Evolutionary conservation across 2,888 invertebrate species (phyloP).

Genomic region (Hypsopygia costalis): DNA sequence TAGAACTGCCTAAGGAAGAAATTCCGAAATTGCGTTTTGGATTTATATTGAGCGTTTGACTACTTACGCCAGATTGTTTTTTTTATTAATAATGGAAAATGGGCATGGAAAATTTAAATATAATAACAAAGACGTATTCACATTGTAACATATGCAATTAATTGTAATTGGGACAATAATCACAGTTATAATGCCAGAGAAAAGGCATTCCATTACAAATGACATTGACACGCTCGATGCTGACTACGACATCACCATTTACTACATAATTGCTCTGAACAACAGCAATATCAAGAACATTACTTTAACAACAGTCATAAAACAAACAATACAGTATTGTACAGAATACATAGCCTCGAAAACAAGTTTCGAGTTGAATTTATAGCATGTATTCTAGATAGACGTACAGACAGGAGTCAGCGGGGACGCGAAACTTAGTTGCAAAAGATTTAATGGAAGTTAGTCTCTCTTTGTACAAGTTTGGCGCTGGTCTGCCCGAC

Average conservation of each 20-base stretch:
- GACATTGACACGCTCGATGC: background rate
- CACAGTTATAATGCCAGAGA: too few relatives aligned
- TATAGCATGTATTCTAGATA: conserved; percentile 19
- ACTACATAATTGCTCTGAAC: background rate
- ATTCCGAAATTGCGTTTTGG: too few relatives aligned
- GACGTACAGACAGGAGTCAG: conserved; percentile 49
- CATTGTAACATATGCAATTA: too few relatives aligned
- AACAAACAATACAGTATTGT: conserved; percentile 9
- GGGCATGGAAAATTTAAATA: too few relatives aligned
- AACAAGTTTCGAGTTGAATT: conserved; percentile 10
- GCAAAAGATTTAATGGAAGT: conserved; percentile 79
- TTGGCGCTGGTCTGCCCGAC: conserved; percentile 65
- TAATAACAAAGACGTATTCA: too few relatives aligned
- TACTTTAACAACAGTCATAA: conserved; percentile 9
- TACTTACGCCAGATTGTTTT: too few relatives aligned
- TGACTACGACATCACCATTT: background rate
- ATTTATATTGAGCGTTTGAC: too few relatives aligned
- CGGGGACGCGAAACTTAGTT: conserved; percentile 61
- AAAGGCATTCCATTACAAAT: background rate
- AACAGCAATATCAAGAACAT: conserved; percentile 7
- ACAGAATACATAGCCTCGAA: conserved; percentile 5
- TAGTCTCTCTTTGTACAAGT: conserved; percentile 74
- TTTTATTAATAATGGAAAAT: too few relatives aligned
- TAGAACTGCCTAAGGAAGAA: too few relatives aligned
- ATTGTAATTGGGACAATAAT: too few relatives aligned